These are phyloP conservation scores for Geotrypetes seraphini DNA, from an alignment of 2,797 vertebrate species.

Conservation along the genomic window DNA sequence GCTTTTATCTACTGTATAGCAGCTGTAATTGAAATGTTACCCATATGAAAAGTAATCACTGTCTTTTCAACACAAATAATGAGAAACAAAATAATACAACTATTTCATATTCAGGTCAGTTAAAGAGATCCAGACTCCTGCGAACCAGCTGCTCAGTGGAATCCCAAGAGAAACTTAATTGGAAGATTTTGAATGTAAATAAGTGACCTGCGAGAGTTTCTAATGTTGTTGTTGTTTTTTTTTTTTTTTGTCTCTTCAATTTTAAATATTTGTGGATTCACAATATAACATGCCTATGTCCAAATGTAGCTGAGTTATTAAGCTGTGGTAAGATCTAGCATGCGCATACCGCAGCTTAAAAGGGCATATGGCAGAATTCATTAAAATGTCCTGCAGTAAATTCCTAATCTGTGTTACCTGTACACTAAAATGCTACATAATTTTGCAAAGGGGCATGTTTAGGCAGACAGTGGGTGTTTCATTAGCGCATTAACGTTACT, in stretches of 20 bases:
- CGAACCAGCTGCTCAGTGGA: constrained; percentile 17
- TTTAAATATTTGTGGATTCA: not conserved
- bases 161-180: constrained; percentile 22
- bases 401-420: too few species aligned
- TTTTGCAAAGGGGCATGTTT: too few species aligned
- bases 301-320: not conserved
- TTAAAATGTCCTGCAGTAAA: too few species aligned
- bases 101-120: constrained; percentile 23
- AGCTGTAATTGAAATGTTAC: constrained; percentile 24
- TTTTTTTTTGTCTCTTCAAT: too few species aligned
- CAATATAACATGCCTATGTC: not conserved
- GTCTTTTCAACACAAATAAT: constrained; percentile 17
- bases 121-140: constrained; percentile 32
- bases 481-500: too few species aligned
- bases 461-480: too few species aligned
- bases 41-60: constrained; percentile 19
- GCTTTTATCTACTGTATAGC: constrained; percentile 19
- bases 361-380: too few species aligned
- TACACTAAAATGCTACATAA: too few species aligned
- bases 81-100: constrained; percentile 26
- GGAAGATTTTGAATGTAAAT: constrained; percentile 18
- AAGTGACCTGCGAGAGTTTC: constrained; percentile 8
- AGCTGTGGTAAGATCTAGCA: too few species aligned
- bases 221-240: not conserved
- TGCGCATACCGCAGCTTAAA: too few species aligned